Base-by-base conservation (phyloP, 2,888 invertebrate genomes). In the Sesia bembeciformis region DNA sequence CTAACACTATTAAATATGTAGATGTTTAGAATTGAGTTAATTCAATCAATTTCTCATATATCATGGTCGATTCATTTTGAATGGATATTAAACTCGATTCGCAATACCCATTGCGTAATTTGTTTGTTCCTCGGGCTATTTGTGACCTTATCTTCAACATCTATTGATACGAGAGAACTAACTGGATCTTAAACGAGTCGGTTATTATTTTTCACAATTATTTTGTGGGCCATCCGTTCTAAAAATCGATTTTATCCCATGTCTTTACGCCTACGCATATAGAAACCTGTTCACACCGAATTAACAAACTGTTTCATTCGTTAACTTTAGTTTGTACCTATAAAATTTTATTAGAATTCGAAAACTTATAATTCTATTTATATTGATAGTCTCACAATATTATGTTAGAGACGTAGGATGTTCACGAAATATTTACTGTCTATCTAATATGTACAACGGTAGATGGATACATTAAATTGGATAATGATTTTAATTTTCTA, bases 171-270 rank as follows among this genome's bases (percentile, higher is more conserved):
- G 59, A 59, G 60, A 66, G 60, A 65, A 67, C 59, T 70, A 70
- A 66, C 67, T 70, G 65, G 64, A 62, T 64, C 65, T 67, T 76
- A 77, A 77, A 75, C 69, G 72, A 72, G 65, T 56, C 56, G 60
- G 61, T 76, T 70, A 79, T 78, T 76, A 76, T 78, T 70, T 70
- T 64, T 64, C 73, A 77, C 78, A 79, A 80, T 82, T 74, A 78
- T 78, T 73, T 75, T 70, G 64, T 70, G 63, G 70, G 62, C 70
- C 68, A 72, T 74, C 72, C 68, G 68, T 69, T 72, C 61, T 65
- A 64, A 72, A 66, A 69, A 70, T 65, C 68, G 66, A 72, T 76
- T 78, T 76, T 68, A 73, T 74, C 70, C 62, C 62, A 77, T 76
- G 67, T 8, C 43, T 70, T 59, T 66, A 72, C 84, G 69, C 84